phyloP scores from a whole-genome alignment of 2,797 vertebrate species.

The Antennarius maculatus region DNA sequence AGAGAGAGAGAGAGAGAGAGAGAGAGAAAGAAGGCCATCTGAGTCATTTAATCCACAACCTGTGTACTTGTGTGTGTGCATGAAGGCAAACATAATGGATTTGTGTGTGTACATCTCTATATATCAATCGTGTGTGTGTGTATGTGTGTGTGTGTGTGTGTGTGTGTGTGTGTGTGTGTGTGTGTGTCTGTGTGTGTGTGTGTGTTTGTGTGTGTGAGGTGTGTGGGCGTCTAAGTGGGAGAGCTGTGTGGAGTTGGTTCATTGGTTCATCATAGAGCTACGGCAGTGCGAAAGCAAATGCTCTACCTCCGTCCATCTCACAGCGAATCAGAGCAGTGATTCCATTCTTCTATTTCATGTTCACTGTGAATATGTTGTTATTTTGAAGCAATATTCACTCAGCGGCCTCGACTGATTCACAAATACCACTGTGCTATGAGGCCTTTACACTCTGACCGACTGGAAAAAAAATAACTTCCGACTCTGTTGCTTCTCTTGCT shows the following conservation, averaged over 20 bases:
- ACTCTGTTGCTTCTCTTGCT: conserved; percentile 13
- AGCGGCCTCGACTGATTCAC: conserved; percentile 30
- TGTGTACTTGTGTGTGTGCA: conserved; percentile 32
- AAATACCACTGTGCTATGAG: conserved; percentile 28
- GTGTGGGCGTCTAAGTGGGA: conserved; percentile 73
- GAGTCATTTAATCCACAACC: conserved; percentile 79
- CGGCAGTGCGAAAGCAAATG: conserved; percentile 56
- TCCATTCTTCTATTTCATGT: conserved; percentile 46
- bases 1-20: conserved; percentile 30
- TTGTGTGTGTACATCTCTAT: conserved; percentile 49
- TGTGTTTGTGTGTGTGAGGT: conserved; percentile 34
- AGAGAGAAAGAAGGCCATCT: conserved; percentile 76
- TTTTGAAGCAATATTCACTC: conserved; percentile 32
- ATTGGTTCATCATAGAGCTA: conserved; percentile 65
- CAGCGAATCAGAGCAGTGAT: conserved; percentile 28
- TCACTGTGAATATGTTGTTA: conserved; percentile 29
- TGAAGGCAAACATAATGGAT: conserved; percentile 37
- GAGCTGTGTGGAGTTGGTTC: conserved; percentile 67
- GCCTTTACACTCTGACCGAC: conserved; percentile 23
- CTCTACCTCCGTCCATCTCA: conserved; percentile 63
- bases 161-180: conserved; percentile 30
- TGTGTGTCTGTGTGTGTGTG: conserved; percentile 30
- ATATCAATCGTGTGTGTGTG: conserved; percentile 38
- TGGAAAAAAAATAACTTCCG: conserved; percentile 32
- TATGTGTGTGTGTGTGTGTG: conserved; percentile 19